These are phyloP conservation scores for Callocephalon fimbriatum DNA, from an alignment of 2,113 vertebrate species.

Conservation along the genomic window DNA sequence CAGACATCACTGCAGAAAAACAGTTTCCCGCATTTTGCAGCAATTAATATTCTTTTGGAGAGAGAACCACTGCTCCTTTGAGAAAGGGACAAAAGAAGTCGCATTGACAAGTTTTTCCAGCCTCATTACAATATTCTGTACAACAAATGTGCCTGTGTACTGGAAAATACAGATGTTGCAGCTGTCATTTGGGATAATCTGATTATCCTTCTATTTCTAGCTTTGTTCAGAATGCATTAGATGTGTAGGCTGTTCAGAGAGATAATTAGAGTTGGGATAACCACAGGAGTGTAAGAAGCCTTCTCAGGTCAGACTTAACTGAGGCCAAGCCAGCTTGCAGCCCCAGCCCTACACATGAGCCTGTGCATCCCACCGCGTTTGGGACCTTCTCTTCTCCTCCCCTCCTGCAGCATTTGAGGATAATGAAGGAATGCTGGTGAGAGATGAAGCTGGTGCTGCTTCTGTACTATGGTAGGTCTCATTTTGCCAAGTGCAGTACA, in stretches of 20 bases:
- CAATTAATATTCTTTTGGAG: conserved; percentile 47
- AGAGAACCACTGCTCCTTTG: conserved; percentile 65
- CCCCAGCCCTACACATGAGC: rapidly evolving
- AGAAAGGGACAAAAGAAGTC: conserved; percentile 78
- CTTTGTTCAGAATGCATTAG: conserved; percentile 76
- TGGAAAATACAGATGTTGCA: conserved; percentile 80
- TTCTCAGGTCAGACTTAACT: conserved; percentile 11
- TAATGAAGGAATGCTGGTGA: rapidly evolving
- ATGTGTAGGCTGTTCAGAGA: conserved; percentile 68
- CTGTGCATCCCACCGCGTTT: rapidly evolving
- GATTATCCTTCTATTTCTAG: conserved; percentile 79
- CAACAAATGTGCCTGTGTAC: conserved; percentile 78
- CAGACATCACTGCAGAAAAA: neutral
- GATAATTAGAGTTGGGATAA: conserved; percentile 64
- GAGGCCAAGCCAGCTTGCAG: neutral
- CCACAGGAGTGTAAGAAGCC: conserved; percentile 16
- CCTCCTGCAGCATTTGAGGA: rapidly evolving
- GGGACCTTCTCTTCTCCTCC: neutral
- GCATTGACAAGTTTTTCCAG: conserved; percentile 75
- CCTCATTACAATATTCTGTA: conserved; percentile 79
- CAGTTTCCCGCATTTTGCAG: neutral
- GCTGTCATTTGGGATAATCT: conserved; percentile 78
- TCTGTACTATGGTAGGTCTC: neutral
- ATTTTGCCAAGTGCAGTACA: rapidly evolving
- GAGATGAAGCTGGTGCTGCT: neutral